These are phyloP conservation scores for Lepidurus couesii DNA, from an alignment of 1,140 invertebrate genomes.

Conservation along the genomic window DNA sequence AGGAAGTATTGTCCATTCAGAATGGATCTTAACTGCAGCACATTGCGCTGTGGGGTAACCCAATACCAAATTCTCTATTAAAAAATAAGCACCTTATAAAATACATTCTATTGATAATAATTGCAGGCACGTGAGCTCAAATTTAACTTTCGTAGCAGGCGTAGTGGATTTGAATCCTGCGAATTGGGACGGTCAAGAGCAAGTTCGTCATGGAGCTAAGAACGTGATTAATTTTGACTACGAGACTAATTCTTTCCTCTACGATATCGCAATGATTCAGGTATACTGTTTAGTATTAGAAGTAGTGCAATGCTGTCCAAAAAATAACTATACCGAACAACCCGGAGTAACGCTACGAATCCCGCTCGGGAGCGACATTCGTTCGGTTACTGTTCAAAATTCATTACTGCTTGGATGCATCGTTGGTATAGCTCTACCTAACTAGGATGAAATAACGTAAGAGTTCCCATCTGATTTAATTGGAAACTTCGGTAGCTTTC, in stretches of 20 bases:
- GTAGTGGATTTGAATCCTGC: not conserved
- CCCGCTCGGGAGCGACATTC: too few relatives aligned
- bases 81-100: not conserved
- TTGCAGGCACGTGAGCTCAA: conserved; percentile 27
- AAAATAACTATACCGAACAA: not conserved
- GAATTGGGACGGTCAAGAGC: not conserved
- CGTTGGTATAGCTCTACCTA: too few relatives aligned
- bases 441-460: too few relatives aligned
- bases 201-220: conserved; percentile 25
- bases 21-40: conserved; percentile 27
- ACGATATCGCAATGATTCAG: conserved; percentile 33
- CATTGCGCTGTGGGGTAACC: conserved; percentile 27
- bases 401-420: too few relatives aligned
- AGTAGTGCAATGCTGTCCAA: not conserved
- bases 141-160: conserved; percentile 29
- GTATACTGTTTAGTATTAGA: not conserved
- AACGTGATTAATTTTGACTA: conserved; percentile 33
- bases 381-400: too few relatives aligned
- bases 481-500: too few relatives aligned
- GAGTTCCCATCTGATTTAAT: too few relatives aligned
- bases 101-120: not conserved
- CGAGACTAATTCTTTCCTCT: conserved; percentile 31
- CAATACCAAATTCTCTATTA: not conserved
- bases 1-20: not conserved
- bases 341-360: not conserved